These are phyloP conservation scores for Leptopilina boulardi DNA, from an alignment of 1,140 invertebrate genomes.

Conservation along the genomic window DNA sequence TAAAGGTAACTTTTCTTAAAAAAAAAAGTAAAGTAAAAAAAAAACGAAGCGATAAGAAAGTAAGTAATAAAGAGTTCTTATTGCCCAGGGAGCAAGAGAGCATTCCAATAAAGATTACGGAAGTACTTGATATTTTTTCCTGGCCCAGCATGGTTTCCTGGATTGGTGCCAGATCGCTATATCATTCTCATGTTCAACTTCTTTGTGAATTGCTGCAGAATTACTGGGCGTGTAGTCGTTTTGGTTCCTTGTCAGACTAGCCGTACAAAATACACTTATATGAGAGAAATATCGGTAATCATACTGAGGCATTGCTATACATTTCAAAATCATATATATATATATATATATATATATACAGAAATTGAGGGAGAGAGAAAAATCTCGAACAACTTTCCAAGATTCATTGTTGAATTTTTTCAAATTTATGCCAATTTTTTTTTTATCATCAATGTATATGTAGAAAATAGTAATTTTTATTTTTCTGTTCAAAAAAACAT, in stretches of 20 bases:
- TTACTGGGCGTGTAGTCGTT: constrained; percentile 9
- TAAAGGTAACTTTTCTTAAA: background rate
- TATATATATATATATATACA: too few species aligned
- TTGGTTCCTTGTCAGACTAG: constrained; percentile 14
- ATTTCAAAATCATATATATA: background rate
- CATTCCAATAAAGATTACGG: constrained; percentile 29
- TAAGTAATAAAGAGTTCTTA: constrained; percentile 18
- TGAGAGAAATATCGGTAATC: constrained; percentile 16
- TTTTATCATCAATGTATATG: too few species aligned
- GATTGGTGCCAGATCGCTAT: constrained; percentile 25
- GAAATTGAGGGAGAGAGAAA: too few species aligned
- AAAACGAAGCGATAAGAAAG: constrained; percentile 7
- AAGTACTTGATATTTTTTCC: constrained; percentile 26
- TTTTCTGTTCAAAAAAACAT: too few species aligned
- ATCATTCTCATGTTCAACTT: constrained; percentile 22
- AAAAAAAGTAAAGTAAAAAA: too few species aligned
- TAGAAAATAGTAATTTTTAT: too few species aligned
- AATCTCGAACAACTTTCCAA: too few species aligned
- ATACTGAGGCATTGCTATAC: constrained; percentile 4
- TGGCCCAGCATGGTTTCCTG: constrained; percentile 27
- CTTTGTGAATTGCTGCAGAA: constrained; percentile 9
- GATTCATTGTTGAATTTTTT: too few species aligned
- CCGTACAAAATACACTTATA: constrained; percentile 21
- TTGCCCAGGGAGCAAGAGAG: constrained; percentile 18
- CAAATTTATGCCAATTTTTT: too few species aligned